Evolutionary conservation across 2,888 invertebrate species (phyloP), one percentile per base, ranked within the genome.

Genomic region (Stenoptilia bipunctidactyla): DNA sequence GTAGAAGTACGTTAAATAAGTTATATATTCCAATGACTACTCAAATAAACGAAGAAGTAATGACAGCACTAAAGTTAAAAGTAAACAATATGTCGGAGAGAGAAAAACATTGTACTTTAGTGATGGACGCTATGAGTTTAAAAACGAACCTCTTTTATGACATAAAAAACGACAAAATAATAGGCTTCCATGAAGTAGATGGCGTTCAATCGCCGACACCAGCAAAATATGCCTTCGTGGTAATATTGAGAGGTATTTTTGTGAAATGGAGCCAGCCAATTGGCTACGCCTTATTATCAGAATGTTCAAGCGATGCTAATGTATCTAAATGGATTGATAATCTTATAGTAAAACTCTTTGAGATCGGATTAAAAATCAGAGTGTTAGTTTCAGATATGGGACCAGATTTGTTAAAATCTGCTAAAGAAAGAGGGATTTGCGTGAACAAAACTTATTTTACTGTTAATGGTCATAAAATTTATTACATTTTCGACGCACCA

Each of bases 241-340:
- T 49, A 1, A 48, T 49, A 45, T 36, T 44, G 12, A 44, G 49
- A 10, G 52, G 52, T 37, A 43, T 52, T n/a, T 36, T 48, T 38
- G 13, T 44, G 14, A 46, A 47, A 10, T 54, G 51, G 52, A 49
- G 45, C 34, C 52, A 52, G 27, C 48, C 50, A 1, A 38, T 52
- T 3, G 45, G 46, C n/a, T 37, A 45, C 39, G 40, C 48, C 5
- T 51, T 51, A 35, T 33, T 51, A 1, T 30, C 49, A 1, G 25
- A 44, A 33, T 38, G 39, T 36, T 36, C 38, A 38, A 43, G 36
- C 27, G 36, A 45, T 41, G 30, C 20, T 13, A 40, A 46, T 13
- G 15, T 49, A 5, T 39, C 40, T 20, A 36, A 34, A 2, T 51
- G 50, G 51, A 41, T 51, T 14, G 39, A 42, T 6, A 37, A 45